Evolutionary conservation across 1,140 invertebrate genomes (phyloP).

Genomic region (Callitettix versicolor): DNA sequence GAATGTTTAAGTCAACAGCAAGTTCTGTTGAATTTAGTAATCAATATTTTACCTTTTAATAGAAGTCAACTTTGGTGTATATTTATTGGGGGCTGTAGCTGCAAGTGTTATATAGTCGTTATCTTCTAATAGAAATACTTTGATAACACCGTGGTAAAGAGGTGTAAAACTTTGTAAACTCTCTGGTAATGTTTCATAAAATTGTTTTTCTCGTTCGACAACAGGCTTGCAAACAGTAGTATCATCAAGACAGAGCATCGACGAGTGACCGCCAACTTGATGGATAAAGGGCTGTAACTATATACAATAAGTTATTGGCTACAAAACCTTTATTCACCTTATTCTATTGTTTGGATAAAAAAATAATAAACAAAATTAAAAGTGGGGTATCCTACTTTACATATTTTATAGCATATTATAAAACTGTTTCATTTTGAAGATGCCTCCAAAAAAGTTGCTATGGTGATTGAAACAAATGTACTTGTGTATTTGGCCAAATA

Average conservation of each 20-base stretch:
- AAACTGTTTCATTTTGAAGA: too few species aligned
- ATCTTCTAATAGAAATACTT: conserved; percentile 30
- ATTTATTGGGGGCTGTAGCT: conserved; percentile 32
- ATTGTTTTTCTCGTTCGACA: conserved; percentile 40
- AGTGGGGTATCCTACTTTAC: too few species aligned
- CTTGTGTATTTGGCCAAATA: too few species aligned
- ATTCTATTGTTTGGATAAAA: too few species aligned
- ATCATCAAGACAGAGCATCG: conserved; percentile 44
- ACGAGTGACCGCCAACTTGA: conserved; percentile 47
- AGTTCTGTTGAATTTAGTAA: too few species aligned
- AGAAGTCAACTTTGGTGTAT: conserved; percentile 15
- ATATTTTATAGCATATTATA: too few species aligned
- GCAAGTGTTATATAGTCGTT: conserved; percentile 40
- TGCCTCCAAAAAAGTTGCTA: too few species aligned
- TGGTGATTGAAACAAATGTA: too few species aligned
- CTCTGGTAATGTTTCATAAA: conserved; percentile 43
- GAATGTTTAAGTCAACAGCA: too few species aligned
- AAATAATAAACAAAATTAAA: too few species aligned
- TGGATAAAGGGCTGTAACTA: conserved; percentile 40
- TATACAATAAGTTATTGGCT: too few species aligned
- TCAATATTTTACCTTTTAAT: conserved; percentile 17
- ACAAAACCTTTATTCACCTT: too few species aligned
- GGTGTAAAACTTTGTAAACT: conserved; percentile 41
- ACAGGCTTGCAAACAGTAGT: conserved; percentile 49
- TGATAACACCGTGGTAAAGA: conserved; percentile 35